A percentile compares a stretch with the other conserved stretches of the same genome.
Conservation (phyloP, 2,888 invertebrate genomes). For the Morinoia aosen region DNA sequence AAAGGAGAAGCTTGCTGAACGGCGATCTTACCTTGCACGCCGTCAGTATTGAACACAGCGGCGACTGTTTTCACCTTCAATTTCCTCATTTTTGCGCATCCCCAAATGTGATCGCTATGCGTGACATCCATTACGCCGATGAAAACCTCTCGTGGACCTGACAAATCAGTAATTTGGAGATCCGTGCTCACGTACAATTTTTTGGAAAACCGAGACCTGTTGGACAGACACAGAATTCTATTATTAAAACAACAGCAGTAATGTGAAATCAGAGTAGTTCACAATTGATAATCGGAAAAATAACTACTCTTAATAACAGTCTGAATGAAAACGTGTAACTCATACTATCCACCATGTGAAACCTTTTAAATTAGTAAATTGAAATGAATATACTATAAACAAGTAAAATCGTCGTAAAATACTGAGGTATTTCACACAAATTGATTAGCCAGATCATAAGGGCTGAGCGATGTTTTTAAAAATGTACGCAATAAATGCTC, state of each 20-base stretch:
- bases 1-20: slow-evolving; percentile 86
- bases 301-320: neutral
- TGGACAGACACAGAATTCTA: neutral
- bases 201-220: slow-evolving; percentile 69
- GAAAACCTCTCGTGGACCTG: slow-evolving; percentile 77
- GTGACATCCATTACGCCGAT: slow-evolving; percentile 85
- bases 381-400: too few species aligned
- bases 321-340: neutral
- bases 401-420: too few species aligned
- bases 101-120: slow-evolving; percentile 82
- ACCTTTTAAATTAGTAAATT: neutral
- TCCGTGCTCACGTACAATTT: slow-evolving; percentile 81
- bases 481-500: too few species aligned
- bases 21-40: slow-evolving; percentile 84
- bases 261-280: neutral
- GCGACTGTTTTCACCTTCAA: slow-evolving; percentile 69
- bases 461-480: too few species aligned
- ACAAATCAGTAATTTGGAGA: slow-evolving; percentile 77
- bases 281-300: too few species aligned
- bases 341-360: neutral
- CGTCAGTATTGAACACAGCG: slow-evolving; percentile 73
- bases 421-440: too few species aligned
- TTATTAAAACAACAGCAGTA: neutral
- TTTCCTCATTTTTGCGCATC: slow-evolving; percentile 82
- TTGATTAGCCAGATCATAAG: too few species aligned